Percentiles rank a stretch among this genome's conserved stretches.
These are phyloP conservation scores for Mactra quadrangularis DNA, from an alignment of 1,140 invertebrate species.

Conservation along the genomic window DNA sequence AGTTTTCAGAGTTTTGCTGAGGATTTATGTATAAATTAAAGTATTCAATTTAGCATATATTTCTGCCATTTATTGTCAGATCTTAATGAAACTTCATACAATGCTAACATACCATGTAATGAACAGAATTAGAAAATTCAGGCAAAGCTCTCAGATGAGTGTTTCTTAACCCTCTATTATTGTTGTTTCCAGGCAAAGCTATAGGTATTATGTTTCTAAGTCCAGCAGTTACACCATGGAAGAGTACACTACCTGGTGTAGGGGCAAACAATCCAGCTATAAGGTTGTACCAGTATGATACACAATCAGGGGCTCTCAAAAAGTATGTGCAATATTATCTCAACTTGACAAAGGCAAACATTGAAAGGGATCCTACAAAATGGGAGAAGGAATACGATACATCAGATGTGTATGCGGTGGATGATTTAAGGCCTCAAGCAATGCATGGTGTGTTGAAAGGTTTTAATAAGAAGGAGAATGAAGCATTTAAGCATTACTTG, in stretches of 20 bases:
- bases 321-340: constrained; percentile 95
- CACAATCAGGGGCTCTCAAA: constrained; percentile 91
- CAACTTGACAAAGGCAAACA: constrained; percentile 89
- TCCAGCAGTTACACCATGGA: constrained; percentile 92
- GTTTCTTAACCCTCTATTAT: no score
- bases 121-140: no score
- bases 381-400: constrained; percentile 91
- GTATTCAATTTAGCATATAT: no score
- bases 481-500: constrained; percentile 88
- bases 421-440: constrained; percentile 89
- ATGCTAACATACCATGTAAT: no score
- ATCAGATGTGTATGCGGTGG: constrained; percentile 90
- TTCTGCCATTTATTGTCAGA: no score
- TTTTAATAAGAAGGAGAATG: constrained; percentile 87
- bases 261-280: constrained; percentile 92
- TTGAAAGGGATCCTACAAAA: constrained; percentile 86
- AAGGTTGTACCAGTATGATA: constrained; percentile 94
- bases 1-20: no score
- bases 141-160: no score
- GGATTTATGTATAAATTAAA: no score
- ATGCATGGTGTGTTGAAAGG: constrained; percentile 91
- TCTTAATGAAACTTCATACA: no score
- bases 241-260: constrained; percentile 86
- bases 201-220: constrained; percentile 93
- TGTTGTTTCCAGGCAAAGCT: constrained; percentile 85